Conservation (phyloP, 1,140 invertebrate genomes). For the Saccostrea echinata region DNA sequence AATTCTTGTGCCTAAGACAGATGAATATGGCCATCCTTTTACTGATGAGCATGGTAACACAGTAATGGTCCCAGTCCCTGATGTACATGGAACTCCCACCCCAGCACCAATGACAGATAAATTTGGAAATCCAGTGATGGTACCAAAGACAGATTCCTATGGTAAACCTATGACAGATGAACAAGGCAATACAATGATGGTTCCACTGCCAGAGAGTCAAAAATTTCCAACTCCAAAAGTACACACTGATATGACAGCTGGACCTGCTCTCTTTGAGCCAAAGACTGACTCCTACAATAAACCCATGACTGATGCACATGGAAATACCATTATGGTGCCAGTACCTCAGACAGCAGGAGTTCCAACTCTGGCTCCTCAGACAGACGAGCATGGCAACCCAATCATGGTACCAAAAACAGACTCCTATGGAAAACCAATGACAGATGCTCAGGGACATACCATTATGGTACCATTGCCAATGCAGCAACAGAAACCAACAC, state of each 20-base stretch:
- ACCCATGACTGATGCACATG: constrained; percentile 11
- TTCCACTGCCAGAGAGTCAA: background rate
- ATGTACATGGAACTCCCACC: constrained; percentile 28
- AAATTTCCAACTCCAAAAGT: background rate
- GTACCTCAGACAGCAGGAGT: background rate
- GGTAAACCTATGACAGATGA: constrained; percentile 32
- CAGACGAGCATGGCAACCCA: constrained; percentile 46
- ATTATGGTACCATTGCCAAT: constrained; percentile 4
- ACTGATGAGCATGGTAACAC: constrained; percentile 24
- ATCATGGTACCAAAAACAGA: constrained; percentile 23
- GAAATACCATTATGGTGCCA: constrained; percentile 5
- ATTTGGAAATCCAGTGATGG: constrained; percentile 40
- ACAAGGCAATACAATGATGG: background rate
- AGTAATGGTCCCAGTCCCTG: background rate
- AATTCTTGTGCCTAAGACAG: constrained; percentile 17
- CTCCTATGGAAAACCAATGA: constrained; percentile 18
- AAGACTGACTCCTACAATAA: constrained; percentile 18
- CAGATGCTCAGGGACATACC: constrained; percentile 12
- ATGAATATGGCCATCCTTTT: constrained; percentile 21
- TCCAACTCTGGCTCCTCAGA: constrained; percentile 43
- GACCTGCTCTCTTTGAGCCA: background rate
- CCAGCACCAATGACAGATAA: constrained; percentile 44
- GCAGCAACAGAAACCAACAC: constrained; percentile 23
- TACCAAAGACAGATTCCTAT: constrained; percentile 16
- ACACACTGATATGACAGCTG: background rate